Conservation (phyloP, 2,888 invertebrate species). For the Pyrochroa serraticornis region DNA sequence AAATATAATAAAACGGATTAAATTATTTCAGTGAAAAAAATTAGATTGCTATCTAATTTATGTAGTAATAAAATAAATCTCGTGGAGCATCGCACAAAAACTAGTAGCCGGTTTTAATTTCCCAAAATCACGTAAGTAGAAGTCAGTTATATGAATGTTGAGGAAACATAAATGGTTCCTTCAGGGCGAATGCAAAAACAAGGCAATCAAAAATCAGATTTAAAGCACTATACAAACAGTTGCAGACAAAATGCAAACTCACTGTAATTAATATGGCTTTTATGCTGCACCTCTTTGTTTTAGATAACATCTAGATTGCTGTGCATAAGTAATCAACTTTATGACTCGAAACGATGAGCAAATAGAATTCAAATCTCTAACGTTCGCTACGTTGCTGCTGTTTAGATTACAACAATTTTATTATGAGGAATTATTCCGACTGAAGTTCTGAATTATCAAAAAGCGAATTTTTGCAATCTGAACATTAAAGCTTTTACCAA, state of each 20-base stretch:
- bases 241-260: constrained; percentile 35
- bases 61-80: constrained; percentile 15
- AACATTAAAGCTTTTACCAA: too few relatives aligned
- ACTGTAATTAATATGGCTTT: constrained; percentile 44
- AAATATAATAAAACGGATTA: not conserved
- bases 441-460: too few relatives aligned
- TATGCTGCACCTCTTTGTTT: constrained; percentile 42
- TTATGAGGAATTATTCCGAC: too few relatives aligned
- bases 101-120: too few relatives aligned
- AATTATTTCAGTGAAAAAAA: constrained; percentile 6
- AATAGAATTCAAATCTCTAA: constrained; percentile 1
- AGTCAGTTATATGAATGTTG: too few relatives aligned
- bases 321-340: constrained; percentile 33
- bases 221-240: not conserved
- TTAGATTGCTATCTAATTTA: constrained; percentile 12
- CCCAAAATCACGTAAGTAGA: too few relatives aligned
- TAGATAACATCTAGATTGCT: constrained; percentile 40
- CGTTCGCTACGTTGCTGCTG: not conserved
- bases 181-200: too few relatives aligned
- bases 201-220: not conserved
- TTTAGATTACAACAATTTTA: constrained; percentile 1
- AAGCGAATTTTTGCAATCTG: too few relatives aligned
- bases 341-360: constrained; percentile 19
- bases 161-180: too few relatives aligned
- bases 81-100: too few relatives aligned